These are phyloP conservation scores for Ridgeia piscesae DNA, from an alignment of 1,140 invertebrate species.

Conservation along the genomic window DNA sequence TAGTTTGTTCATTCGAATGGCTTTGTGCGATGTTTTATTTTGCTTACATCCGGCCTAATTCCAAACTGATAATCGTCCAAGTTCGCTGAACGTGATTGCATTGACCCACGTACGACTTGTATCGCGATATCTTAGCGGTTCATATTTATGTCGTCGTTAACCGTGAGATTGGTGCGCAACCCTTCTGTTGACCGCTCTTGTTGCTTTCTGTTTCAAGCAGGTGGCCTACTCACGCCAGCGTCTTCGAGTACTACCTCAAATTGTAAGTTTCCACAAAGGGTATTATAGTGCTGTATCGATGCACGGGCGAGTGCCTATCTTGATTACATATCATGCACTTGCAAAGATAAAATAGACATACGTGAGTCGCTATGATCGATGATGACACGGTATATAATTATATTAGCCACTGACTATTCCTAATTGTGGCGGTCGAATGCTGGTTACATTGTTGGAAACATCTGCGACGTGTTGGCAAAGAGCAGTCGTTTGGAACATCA, in stretches of 20 bases:
- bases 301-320: background rate
- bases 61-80: too few species aligned
- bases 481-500: too few species aligned
- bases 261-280: background rate
- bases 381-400: background rate
- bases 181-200: background rate
- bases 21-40: background rate
- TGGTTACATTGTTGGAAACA: background rate
- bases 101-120: background rate
- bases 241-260: background rate
- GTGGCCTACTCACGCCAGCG: background rate
- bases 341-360: background rate
- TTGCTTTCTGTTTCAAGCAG: background rate
- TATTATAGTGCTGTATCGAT: background rate
- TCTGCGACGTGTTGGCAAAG: background rate
- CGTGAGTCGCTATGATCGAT: background rate
- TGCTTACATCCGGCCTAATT: too few species aligned
- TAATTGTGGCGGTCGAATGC: background rate
- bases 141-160: background rate
- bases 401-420: background rate
- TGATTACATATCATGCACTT: background rate
- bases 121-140: background rate
- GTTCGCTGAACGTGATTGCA: background rate
- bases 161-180: background rate
- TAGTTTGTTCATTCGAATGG: background rate